Percentiles rank a stretch among this genome's conserved stretches.
These are phyloP conservation scores for Phyto melanocephala DNA, from an alignment of 2,888 invertebrate genomes.

Conservation along the genomic window DNA sequence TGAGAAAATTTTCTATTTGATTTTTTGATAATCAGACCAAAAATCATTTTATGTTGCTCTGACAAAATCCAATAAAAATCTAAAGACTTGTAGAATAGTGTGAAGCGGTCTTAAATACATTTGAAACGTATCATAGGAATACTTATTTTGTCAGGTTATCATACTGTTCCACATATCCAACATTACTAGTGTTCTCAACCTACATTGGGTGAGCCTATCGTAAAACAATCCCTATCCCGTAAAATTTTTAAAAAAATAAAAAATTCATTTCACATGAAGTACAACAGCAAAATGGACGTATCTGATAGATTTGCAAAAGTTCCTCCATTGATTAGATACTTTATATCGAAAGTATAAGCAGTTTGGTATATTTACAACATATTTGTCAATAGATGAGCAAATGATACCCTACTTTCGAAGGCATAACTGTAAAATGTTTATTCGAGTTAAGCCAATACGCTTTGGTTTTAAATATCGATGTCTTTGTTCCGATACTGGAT, in stretches of 20 bases:
- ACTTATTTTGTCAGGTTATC: too few relatives aligned
- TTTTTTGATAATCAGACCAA: too few relatives aligned
- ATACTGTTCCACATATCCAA: too few relatives aligned
- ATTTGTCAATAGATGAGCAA: background rate
- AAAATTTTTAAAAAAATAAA: background rate
- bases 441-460: slow-evolving; percentile 6
- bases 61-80: too few relatives aligned
- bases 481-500: slow-evolving; percentile 12
- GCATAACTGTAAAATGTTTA: background rate
- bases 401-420: background rate
- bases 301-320: slow-evolving; percentile 19
- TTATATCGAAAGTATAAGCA: background rate
- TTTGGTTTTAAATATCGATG: slow-evolving; percentile 19
- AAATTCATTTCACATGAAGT: background rate
- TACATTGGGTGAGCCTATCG: background rate
- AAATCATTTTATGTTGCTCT: too few relatives aligned
- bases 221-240: slow-evolving; percentile 4
- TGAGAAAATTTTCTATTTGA: too few relatives aligned
- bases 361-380: slow-evolving; percentile 4
- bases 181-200: background rate
- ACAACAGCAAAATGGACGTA: background rate
- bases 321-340: slow-evolving; percentile 11
- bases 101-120: too few relatives aligned
- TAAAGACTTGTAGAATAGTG: too few relatives aligned
- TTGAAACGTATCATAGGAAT: background rate